Percentiles rank a stretch among this genome's conserved stretches.
phyloP scores from a whole-genome alignment of 2,113 vertebrate genomes.

The Cettia cetti region DNA sequence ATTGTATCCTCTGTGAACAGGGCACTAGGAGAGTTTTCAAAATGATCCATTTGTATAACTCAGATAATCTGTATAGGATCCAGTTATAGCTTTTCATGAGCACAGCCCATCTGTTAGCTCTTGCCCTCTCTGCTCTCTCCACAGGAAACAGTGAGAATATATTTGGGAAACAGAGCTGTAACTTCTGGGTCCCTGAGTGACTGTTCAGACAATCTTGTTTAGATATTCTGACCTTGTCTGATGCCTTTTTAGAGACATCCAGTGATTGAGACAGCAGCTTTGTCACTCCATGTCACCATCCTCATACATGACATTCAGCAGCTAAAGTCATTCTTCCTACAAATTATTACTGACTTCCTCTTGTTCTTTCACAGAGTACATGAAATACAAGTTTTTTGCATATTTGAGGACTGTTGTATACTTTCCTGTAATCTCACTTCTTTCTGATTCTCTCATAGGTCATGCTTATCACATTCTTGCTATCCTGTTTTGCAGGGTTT shows the following conservation, averaged over 20 bases:
- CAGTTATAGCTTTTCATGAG: neutral
- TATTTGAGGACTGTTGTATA: neutral
- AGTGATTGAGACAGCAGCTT: neutral
- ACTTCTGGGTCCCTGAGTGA: neutral
- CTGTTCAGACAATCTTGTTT: neutral
- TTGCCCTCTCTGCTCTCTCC: neutral
- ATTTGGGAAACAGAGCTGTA: neutral
- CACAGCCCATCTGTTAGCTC: neutral
- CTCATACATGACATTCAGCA: neutral
- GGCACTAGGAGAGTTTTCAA: neutral
- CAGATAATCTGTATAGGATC: neutral
- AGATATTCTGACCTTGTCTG: neutral
- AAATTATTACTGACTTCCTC: neutral
- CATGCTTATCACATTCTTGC: neutral
- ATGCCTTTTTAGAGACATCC: neutral
- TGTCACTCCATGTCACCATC: neutral
- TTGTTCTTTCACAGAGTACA: neutral
- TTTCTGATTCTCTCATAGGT: neutral
- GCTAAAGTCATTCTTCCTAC: neutral
- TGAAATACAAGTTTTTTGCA: neutral
- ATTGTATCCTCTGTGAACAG: neutral
- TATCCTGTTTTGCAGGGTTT: rapidly evolving
- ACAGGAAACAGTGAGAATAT: neutral
- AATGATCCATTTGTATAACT: neutral
- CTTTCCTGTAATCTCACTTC: neutral